Evolutionary conservation across 2,797 vertebrate species (phyloP).

Genomic region (Acomys russatus): DNA sequence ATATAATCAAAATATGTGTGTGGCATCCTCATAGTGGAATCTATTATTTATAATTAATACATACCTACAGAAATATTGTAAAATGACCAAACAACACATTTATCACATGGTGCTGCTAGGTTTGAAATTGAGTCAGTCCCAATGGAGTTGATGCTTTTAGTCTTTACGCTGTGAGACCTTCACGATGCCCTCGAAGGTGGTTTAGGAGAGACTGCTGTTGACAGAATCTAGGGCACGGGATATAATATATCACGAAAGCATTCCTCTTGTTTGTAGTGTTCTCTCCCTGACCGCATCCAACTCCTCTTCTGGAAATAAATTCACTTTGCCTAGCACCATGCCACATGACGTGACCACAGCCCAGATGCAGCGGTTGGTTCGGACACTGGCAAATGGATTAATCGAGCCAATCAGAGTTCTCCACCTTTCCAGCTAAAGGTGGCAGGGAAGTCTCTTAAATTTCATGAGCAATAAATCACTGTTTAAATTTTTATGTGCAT

Average conservation of each 20-base stretch:
- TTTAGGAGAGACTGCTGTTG: constrained; percentile 40
- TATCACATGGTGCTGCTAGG: neutral
- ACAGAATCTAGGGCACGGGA: neutral
- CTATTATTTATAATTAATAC: neutral
- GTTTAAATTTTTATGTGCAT: neutral
- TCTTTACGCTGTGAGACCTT: neutral
- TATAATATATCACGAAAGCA: neutral
- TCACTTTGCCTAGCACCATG: neutral
- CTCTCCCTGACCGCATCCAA: neutral
- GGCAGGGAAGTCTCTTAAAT: neutral
- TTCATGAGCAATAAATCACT: neutral
- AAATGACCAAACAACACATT: neutral
- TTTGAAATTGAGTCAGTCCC: constrained; percentile 16
- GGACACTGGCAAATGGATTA: neutral
- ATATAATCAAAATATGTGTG: neutral
- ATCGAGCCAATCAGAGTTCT: neutral
- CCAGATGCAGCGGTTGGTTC: neutral
- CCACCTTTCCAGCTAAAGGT: neutral
- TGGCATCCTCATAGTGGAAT: neutral
- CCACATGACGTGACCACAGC: neutral
- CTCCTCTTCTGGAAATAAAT: constrained; percentile 33
- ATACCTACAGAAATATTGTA: neutral
- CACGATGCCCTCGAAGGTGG: neutral
- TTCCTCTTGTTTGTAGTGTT: constrained; percentile 22
- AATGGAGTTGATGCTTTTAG: neutral